Percentiles rank a stretch among this genome's conserved stretches.
Conservation (phyloP, 2,888 invertebrate genomes). For the Pyrrhopygopsis socrates region DNA sequence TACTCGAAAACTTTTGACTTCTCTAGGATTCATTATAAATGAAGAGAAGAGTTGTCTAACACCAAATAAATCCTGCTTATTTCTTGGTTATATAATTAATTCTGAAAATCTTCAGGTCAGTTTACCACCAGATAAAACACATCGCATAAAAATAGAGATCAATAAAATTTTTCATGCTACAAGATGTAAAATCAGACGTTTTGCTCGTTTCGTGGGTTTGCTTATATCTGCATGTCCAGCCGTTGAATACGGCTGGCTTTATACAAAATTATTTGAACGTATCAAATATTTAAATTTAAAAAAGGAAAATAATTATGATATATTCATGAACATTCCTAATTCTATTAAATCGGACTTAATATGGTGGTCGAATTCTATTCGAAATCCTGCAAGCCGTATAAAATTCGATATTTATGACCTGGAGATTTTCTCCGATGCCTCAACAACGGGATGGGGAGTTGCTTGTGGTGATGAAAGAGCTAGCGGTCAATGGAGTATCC, state of each 20-base stretch:
- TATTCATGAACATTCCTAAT: too few relatives aligned
- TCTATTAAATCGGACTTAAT: too few relatives aligned
- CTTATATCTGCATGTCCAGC: not conserved
- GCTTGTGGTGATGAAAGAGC: too few relatives aligned
- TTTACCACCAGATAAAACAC: not conserved
- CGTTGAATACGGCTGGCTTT: not conserved
- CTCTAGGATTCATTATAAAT: not conserved
- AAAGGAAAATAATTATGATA: not conserved
- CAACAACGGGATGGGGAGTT: too few relatives aligned
- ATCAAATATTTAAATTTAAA: not conserved
- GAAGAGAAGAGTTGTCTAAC: not conserved
- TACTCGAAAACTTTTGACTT: too few relatives aligned
- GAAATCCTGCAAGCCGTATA: too few relatives aligned
- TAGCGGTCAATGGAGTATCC: too few relatives aligned
- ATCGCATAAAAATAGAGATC: too few relatives aligned
- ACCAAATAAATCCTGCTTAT: not conserved
- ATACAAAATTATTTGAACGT: not conserved
- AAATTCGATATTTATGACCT: too few relatives aligned
- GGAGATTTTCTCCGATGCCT: too few relatives aligned
- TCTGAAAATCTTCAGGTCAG: not conserved
- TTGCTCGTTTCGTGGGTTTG: not conserved
- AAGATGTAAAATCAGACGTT: not conserved
- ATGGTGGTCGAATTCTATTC: too few relatives aligned
- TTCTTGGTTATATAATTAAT: not conserved
- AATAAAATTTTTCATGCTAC: not conserved